Evolutionary conservation across 1,140 invertebrate species (phyloP), one percentile per base, ranked within the genome.

Genomic region (Ostrea edulis): DNA sequence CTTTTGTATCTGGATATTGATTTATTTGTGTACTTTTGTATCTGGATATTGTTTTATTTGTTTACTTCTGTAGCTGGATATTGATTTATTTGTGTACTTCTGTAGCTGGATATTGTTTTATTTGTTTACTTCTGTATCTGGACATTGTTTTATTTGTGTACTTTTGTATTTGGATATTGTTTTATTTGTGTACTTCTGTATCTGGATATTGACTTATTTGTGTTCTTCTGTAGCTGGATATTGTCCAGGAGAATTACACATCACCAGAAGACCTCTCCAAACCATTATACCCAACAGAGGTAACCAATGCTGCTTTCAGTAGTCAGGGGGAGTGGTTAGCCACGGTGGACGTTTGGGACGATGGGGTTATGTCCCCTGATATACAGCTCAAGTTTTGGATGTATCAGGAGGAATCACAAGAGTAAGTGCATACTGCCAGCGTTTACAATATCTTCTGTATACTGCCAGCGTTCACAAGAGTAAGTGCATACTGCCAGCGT

Each of bases 381-480:
- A 95, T 97, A 0, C 94, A 96, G 62, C 94, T 98, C 0, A 98
- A 98, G 93, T 98, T 98, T 94, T 98, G 97, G 97, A 92, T 96
- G 82, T 98, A 96, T 92, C 94, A 96, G 89, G 89, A 93, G 3
- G 94, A 95, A 9, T 95, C 96, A 68, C 97, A 97, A 94, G 96
- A 93, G 97, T 97, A 62, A 58, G 22, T 85, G 25, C 89, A 62
- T 2, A 2, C 35, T 44, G 35, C 35, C n/a, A n/a, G n/a, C n/a
- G n/a, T n/a, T n/a, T n/a, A n/a, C n/a, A n/a, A n/a, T n/a, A n/a
- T n/a, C n/a, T n/a, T n/a, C n/a, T n/a, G n/a, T n/a, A n/a, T n/a
- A n/a, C n/a, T n/a, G n/a, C n/a, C n/a, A n/a, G n/a, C n/a, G n/a
- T n/a, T n/a, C n/a, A n/a, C n/a, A n/a, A n/a, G n/a, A n/a, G n/a